Percentiles rank a stretch among this genome's conserved stretches.
Evolutionary conservation across 1,140 invertebrate genomes (phyloP).

Genomic region (Tetramorium alpestre): DNA sequence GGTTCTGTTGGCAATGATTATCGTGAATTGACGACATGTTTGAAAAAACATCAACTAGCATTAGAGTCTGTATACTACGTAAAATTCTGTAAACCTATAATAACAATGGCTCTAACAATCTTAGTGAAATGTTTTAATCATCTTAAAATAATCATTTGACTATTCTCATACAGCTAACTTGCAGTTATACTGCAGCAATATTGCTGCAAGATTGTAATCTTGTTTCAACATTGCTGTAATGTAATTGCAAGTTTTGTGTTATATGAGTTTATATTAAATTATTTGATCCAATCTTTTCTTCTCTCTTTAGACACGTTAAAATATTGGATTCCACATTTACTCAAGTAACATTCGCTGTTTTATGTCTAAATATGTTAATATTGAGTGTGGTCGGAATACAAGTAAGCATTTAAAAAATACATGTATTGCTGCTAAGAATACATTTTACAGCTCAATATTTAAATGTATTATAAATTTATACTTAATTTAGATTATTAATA

Average conservation of each 20-base stretch:
- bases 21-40: not conserved
- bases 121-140: not conserved
- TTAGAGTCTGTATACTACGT: not conserved
- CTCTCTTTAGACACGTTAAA: slow-evolving; percentile 3
- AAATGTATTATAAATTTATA: not conserved
- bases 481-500: not conserved
- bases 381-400: slow-evolving; percentile 36
- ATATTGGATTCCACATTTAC: not conserved
- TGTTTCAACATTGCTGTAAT: too few relatives aligned
- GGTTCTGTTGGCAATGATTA: not conserved
- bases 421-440: not conserved
- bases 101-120: not conserved
- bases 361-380: slow-evolving; percentile 1
- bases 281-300: not conserved
- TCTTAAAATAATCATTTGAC: too few relatives aligned
- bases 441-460: not conserved
- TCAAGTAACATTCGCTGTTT: not conserved
- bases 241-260: too few relatives aligned
- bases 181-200: too few relatives aligned
- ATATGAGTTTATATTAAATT: not conserved
- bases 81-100: not conserved
- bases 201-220: too few relatives aligned
- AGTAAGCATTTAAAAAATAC: not conserved
- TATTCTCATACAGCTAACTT: too few relatives aligned
- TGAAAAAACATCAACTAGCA: slow-evolving; percentile 48